phyloP scores from a whole-genome alignment of 1,140 invertebrate genomes.

The Bombus balteatus region DNA sequence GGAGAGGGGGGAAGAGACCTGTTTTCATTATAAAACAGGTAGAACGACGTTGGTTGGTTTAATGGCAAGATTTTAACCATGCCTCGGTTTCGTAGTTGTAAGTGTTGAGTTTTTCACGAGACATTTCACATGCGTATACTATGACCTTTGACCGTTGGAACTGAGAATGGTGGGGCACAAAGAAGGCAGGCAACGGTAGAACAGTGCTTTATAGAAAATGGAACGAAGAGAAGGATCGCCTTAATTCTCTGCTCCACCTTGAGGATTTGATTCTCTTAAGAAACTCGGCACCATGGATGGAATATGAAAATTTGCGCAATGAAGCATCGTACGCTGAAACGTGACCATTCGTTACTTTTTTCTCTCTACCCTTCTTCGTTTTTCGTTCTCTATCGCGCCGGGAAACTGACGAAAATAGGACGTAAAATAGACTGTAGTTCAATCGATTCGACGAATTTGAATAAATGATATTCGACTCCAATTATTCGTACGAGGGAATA shows the following conservation, averaged over 20 bases:
- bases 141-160: not conserved
- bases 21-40: not conserved
- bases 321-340: conserved; percentile 8
- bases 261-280: conserved; percentile 50
- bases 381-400: not conserved
- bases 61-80: conserved; percentile 8
- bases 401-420: not conserved
- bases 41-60: not conserved
- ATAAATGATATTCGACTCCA: not conserved
- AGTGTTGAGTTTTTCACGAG: not conserved
- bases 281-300: conserved; percentile 31
- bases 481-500: not conserved
- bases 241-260: conserved; percentile 26
- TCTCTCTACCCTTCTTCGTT: not conserved
- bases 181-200: not conserved
- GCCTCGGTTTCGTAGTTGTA: not conserved
- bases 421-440: not conserved
- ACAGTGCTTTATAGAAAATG: conserved; percentile 45
- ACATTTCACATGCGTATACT: not conserved
- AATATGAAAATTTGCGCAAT: conserved; percentile 53
- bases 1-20: not conserved
- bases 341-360: conserved; percentile 4
- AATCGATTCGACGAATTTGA: not conserved
- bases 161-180: not conserved
- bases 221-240: conserved; percentile 28